Evolutionary conservation across 2,888 invertebrate genomes (phyloP).

Genomic region (Eucera pruinosa): DNA sequence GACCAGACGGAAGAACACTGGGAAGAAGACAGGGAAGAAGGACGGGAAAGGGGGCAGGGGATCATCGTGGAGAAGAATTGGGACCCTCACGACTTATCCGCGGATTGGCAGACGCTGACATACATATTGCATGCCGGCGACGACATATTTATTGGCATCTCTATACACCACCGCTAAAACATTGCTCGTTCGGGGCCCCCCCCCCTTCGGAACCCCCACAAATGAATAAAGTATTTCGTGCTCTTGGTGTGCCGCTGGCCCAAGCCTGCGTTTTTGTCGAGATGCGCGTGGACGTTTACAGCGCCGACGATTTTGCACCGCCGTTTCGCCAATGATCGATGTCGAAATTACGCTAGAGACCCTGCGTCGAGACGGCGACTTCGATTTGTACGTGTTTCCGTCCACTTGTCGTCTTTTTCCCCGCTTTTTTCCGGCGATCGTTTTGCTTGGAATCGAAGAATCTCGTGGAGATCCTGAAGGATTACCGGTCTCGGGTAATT

Average conservation of each 20-base stretch:
- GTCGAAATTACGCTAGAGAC: conserved; percentile 59
- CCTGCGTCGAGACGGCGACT: conserved; percentile 21
- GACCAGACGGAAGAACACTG: conserved; percentile 50
- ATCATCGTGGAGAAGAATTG: conserved; percentile 55
- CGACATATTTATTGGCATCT: conserved; percentile 82
- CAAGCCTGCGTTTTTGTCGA: conserved; percentile 53
- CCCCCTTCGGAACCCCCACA: conserved; percentile 46
- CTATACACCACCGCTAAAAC: conserved; percentile 76
- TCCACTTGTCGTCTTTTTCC: conserved; percentile 29
- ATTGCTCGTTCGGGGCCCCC: conserved; percentile 58
- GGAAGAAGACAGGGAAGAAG: conserved; percentile 40
- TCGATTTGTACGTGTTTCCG: conserved; percentile 44
- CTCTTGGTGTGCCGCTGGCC: conserved; percentile 59
- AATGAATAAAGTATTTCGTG: conserved; percentile 79
- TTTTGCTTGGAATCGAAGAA: background rate
- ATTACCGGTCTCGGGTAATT: conserved; percentile 9
- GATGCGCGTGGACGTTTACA: conserved; percentile 61
- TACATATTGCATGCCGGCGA: conserved; percentile 81
- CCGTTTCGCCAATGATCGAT: conserved; percentile 76
- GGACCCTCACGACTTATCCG: conserved; percentile 65
- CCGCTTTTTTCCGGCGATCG: background rate
- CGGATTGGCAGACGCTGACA: conserved; percentile 75
- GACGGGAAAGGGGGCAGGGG: conserved; percentile 18
- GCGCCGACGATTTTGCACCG: conserved; percentile 66
- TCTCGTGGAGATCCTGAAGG: background rate